Percentiles rank a stretch among this genome's conserved stretches.
Conservation (phyloP, 2,113 vertebrate species). For the Cyanoramphus novaezelandiae region DNA sequence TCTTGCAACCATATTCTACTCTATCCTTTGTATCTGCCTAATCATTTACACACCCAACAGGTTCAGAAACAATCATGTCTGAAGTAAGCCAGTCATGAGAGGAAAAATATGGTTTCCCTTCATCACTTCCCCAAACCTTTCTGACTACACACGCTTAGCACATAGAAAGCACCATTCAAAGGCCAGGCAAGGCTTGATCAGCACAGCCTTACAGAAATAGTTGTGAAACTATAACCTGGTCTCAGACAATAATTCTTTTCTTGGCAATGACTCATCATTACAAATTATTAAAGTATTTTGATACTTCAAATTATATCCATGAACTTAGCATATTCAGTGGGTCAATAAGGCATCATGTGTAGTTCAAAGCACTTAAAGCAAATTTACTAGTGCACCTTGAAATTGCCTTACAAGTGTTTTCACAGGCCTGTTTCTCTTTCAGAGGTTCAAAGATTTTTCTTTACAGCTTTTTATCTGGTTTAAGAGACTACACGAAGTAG, state of each 20-base stretch:
- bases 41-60: not conserved
- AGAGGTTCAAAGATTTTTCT: not conserved
- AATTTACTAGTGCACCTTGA: not conserved
- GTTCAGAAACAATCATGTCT: not conserved
- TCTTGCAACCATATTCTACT: not conserved
- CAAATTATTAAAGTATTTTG: not conserved
- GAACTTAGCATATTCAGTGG: not conserved
- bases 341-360: not conserved
- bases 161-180: not conserved
- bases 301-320: not conserved
- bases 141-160: not conserved
- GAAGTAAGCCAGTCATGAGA: not conserved
- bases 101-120: not conserved
- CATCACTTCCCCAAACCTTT: not conserved
- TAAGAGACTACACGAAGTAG: not conserved
- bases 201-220: not conserved
- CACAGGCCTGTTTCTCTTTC: not conserved
- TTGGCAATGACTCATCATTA: not conserved
- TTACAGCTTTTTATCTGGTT: not conserved
- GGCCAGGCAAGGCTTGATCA: not conserved
- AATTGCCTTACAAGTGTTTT: not conserved
- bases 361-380: not conserved
- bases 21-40: not conserved
- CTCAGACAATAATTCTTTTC: not conserved
- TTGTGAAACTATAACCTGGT: not conserved